phyloP scores from a whole-genome alignment of 1,140 invertebrate species.

The Pachyrhynchus sulphureomaculatus region DNA sequence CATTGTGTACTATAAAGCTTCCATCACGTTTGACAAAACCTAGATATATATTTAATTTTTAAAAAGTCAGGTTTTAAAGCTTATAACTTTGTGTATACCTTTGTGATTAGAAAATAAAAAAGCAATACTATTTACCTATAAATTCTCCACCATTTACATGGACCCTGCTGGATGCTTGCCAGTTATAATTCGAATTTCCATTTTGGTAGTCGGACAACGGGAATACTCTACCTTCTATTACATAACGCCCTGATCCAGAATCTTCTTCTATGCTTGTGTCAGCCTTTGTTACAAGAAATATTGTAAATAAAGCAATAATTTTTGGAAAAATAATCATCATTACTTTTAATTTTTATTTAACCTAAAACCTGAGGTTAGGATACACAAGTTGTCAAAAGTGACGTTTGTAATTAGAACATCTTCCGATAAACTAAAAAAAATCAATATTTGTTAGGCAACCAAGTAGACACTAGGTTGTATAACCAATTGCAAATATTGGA shows the following conservation, averaged over 20 bases:
- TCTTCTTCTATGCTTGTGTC: slow-evolving; percentile 57
- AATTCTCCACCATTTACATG: slow-evolving; percentile 86
- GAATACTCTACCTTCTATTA: slow-evolving; percentile 82
- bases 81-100: background rate
- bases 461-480: too few relatives aligned
- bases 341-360: too few relatives aligned
- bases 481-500: too few relatives aligned
- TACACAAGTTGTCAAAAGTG: too few relatives aligned
- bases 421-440: too few relatives aligned
- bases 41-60: background rate
- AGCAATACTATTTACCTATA: slow-evolving; percentile 54
- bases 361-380: too few relatives aligned
- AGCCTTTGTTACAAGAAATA: slow-evolving; percentile 1
- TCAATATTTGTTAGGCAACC: too few relatives aligned
- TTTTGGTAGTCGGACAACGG: slow-evolving; percentile 62
- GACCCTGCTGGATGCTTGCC: slow-evolving; percentile 77
- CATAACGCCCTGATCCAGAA: slow-evolving; percentile 59
- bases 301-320: background rate
- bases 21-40: slow-evolving; percentile 89
- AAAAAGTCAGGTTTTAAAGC: background rate
- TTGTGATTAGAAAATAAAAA: background rate
- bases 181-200: slow-evolving; percentile 60
- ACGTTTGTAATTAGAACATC: too few relatives aligned
- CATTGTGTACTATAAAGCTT: slow-evolving; percentile 84
- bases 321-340: background rate